phyloP scores from a whole-genome alignment of 2,888 invertebrate genomes.

The Tuberolachnus salignus region DNA sequence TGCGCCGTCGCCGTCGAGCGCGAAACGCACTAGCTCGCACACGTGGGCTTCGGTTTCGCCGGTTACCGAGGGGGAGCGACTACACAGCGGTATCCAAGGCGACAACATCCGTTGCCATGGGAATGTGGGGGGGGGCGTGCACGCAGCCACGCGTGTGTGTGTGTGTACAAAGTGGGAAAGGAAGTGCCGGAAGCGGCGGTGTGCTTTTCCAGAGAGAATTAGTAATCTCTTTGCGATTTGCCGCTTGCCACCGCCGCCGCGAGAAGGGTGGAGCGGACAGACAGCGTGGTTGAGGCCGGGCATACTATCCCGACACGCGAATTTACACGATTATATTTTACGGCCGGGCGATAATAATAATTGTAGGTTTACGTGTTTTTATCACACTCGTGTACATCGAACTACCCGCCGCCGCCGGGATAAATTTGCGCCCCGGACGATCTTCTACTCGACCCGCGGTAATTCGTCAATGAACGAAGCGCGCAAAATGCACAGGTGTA shows the following conservation, averaged over 20 bases:
- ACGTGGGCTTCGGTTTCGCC: slow-evolving; percentile 53
- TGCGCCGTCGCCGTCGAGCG: slow-evolving; percentile 29
- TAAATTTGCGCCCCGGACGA: no score
- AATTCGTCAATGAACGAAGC: background rate
- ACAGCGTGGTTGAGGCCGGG: no score
- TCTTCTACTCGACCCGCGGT: no score
- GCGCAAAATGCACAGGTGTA: slow-evolving; percentile 35
- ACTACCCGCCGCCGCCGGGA: background rate
- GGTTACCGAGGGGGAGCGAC: slow-evolving; percentile 36
- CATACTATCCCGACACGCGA: no score
- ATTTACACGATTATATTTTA: no score
- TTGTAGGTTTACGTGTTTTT: no score
- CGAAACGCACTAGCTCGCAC: slow-evolving; percentile 38
- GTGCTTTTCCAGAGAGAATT: slow-evolving; percentile 14
- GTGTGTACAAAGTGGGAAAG: slow-evolving; percentile 9
- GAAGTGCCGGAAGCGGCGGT: background rate
- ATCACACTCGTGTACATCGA: no score
- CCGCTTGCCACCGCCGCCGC: background rate
- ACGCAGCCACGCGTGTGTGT: background rate
- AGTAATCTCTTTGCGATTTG: slow-evolving; percentile 13
- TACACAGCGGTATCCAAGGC: slow-evolving; percentile 49
- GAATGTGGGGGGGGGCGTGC: slow-evolving; percentile 17
- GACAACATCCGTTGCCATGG: slow-evolving; percentile 54
- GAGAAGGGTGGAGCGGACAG: background rate
- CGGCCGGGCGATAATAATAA: background rate